Base-by-base conservation (phyloP, 2,797 vertebrate species). In the Euphonia xanthogaster region DNA sequence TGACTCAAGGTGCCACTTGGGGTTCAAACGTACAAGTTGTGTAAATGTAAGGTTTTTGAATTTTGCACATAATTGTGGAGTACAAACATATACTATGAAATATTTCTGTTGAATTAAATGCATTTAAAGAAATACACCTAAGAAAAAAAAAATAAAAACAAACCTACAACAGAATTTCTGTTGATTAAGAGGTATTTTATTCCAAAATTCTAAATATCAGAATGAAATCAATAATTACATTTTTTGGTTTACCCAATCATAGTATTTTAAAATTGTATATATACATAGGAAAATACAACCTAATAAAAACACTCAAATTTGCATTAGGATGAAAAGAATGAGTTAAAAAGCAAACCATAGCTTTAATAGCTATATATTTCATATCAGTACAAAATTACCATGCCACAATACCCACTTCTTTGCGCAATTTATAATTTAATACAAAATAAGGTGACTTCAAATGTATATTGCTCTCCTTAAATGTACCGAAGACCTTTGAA, bases 111-210 rank as follows among this genome's bases (percentile, higher is more conserved):
- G 12, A 81, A 79, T 63, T 84, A 47, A 53, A 58, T 35, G 3
- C 17, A n/a, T 44, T 77, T 50, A 0, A 1, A 51, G 53, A 77
- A 60, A 54, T 10, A 44, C 0, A 4, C 4, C 2, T 23, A 18
- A 45, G 2, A 4, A 13, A n/a, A 24, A 42, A 6, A 19, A 35
- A 50, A 50, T 4, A 22, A 51, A 23, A 31, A 0, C 18, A 42
- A 78, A 13, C 17, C 12, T 9, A 23, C 7, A 21, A n/a, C 31
- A 79, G 6, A 71, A 72, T 33, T 61, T 60, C 21, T 70, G 44
- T 81, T 95, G 79, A 89, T 84, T 79, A 78, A 88, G 67, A 97
- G 72, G 50, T 94, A 86, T 95, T 97, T 97, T 96, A 97, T 96
- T 97, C 65, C 57, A 94, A 95, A 96, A 93, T 78, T 79, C 68